These are phyloP conservation scores for Pristionchus mayeri DNA, from an alignment of 2,888 invertebrate genomes.

Conservation along the genomic window DNA sequence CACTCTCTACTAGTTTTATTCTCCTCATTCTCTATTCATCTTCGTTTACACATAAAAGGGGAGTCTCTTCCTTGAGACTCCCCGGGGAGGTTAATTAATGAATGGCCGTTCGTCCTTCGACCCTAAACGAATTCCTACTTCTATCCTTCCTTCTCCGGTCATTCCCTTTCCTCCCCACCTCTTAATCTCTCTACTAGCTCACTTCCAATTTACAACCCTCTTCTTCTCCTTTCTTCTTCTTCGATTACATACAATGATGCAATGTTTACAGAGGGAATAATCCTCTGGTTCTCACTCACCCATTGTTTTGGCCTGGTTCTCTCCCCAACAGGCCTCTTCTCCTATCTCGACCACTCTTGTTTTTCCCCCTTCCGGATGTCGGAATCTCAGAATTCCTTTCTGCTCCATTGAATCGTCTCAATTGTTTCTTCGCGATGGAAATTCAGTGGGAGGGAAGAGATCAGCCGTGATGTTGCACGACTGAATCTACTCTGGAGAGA, in stretches of 20 bases:
- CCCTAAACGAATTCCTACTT: slow-evolving; percentile 1
- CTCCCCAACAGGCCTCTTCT: background rate
- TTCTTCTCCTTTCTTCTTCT: slow-evolving; percentile 4
- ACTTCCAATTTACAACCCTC: slow-evolving; percentile 10
- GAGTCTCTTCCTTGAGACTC: background rate
- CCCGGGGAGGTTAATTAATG: slow-evolving; percentile 13
- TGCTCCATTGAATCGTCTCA: slow-evolving; percentile 20
- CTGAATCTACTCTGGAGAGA: background rate
- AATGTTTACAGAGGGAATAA: background rate
- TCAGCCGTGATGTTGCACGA: too few relatives aligned
- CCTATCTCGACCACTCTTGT: background rate
- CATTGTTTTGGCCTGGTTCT: background rate
- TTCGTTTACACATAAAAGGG: background rate
- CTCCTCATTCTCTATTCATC: background rate
- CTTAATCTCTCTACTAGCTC: background rate
- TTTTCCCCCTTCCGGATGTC: slow-evolving; percentile 5
- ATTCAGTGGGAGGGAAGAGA: background rate
- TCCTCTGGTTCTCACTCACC: background rate
- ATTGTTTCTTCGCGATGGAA: background rate
- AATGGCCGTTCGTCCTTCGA: slow-evolving; percentile 18
- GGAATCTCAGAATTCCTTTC: background rate
- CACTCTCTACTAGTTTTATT: background rate
- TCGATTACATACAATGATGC: background rate
- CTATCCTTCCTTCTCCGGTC: slow-evolving; percentile 7
- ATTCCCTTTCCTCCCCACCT: background rate